These are phyloP conservation scores for Macroteleia sp. DNA, from an alignment of 2,888 invertebrate species.

Conservation along the genomic window DNA sequence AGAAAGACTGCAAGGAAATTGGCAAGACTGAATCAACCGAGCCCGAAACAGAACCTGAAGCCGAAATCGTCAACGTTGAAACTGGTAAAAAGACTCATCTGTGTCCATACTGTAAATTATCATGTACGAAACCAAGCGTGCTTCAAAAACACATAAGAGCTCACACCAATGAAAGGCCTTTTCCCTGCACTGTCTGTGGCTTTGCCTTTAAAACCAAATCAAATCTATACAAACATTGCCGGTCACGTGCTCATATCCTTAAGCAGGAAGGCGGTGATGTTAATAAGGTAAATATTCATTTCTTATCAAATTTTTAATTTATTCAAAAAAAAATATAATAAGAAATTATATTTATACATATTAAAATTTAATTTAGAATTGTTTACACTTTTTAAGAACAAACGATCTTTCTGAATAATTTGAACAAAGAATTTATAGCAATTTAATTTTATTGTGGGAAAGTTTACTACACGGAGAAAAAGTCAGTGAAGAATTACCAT, in stretches of 20 bases:
- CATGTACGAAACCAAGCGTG: slow-evolving; percentile 96
- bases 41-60: slow-evolving; percentile 76
- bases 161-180: slow-evolving; percentile 96
- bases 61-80: slow-evolving; percentile 75
- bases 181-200: slow-evolving; percentile 94
- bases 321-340: no score
- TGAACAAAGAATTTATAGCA: no score
- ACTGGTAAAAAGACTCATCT: slow-evolving; percentile 87
- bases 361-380: no score
- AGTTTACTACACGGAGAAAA: no score
- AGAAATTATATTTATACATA: no score
- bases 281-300: slow-evolving; percentile 80
- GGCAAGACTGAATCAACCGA: slow-evolving; percentile 75
- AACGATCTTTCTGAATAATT: no score
- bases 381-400: no score
- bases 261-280: slow-evolving; percentile 87
- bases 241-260: slow-evolving; percentile 89
- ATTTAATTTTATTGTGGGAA: no score
- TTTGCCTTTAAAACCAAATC: slow-evolving; percentile 97
- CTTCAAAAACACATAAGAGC: slow-evolving; percentile 96
- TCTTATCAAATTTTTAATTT: no score
- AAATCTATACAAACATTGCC: slow-evolving; percentile 95
- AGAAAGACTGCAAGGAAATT: slow-evolving; percentile 67
- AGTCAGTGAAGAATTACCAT: no score
- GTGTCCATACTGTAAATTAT: slow-evolving; percentile 94